Evolutionary conservation across 2,888 invertebrate genomes (phyloP).

Genomic region (Phragmatobia fuliginosa): DNA sequence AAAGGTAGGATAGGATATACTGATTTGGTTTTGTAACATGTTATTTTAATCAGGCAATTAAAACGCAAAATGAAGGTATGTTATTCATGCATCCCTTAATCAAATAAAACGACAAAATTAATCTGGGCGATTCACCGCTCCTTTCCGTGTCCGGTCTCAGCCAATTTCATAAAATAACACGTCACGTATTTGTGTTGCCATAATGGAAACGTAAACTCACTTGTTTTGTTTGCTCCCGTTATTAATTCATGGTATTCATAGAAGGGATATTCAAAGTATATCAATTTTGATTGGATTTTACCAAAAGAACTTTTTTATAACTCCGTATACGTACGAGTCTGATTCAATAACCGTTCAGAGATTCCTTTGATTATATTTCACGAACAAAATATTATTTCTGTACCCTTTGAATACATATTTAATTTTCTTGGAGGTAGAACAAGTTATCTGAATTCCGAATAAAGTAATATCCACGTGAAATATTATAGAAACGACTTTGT

Average conservation of each 20-base stretch:
- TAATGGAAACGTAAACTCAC: slow-evolving; percentile 63
- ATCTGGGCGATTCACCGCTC: slow-evolving; percentile 60
- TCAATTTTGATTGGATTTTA: slow-evolving; percentile 77
- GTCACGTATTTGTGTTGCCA: slow-evolving; percentile 65
- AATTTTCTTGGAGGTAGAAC: slow-evolving; percentile 33
- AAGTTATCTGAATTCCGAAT: slow-evolving; percentile 28
- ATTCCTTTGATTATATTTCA: slow-evolving; percentile 52
- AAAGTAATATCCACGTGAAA: slow-evolving; percentile 43
- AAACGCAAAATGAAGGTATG: slow-evolving; percentile 47
- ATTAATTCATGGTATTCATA: slow-evolving; percentile 72
- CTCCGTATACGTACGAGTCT: slow-evolving; percentile 42
- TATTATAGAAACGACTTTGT: slow-evolving; percentile 45
- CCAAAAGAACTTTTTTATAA: slow-evolving; percentile 60
- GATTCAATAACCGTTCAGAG: slow-evolving; percentile 55
- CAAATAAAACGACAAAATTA: slow-evolving; percentile 70
- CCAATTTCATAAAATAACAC: slow-evolving; percentile 81
- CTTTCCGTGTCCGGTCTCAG: slow-evolving; percentile 59
- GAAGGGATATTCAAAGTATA: slow-evolving; percentile 67
- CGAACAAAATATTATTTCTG: slow-evolving; percentile 36
- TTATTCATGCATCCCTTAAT: slow-evolving; percentile 52
- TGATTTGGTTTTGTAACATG: slow-evolving; percentile 32
- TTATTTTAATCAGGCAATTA: slow-evolving; percentile 46
- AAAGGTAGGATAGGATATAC: slow-evolving; percentile 24
- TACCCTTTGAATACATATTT: slow-evolving; percentile 43
- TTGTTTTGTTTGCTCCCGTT: slow-evolving; percentile 70